Percentiles rank a stretch among this genome's conserved stretches.
phyloP scores from a whole-genome alignment of 2,113 vertebrate genomes.

The Trematomus loennbergii region DNA sequence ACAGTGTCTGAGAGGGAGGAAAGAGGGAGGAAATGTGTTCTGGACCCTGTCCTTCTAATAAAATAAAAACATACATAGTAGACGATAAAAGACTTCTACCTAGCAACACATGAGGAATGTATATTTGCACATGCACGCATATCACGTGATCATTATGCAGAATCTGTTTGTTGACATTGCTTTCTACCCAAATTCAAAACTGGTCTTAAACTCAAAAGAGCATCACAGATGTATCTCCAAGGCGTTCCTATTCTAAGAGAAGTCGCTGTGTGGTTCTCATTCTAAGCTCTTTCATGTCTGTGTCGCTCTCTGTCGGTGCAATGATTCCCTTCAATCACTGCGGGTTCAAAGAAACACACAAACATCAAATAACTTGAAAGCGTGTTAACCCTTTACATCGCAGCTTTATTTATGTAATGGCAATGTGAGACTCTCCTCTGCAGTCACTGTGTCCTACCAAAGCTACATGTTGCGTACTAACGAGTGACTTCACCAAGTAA shows the following conservation, averaged over 20 bases:
- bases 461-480: not conserved
- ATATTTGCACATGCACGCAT: no score
- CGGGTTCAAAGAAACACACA: not conserved
- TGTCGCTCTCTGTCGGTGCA: not conserved
- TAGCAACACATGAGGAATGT: no score
- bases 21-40: no score
- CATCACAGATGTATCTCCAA: not conserved
- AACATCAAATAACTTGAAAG: not conserved
- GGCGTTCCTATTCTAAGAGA: not conserved
- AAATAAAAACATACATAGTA: no score
- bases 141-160: no score
- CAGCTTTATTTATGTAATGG: not conserved
- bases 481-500: slow-evolving; percentile 20
- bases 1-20: not conserved
- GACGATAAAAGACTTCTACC: no score
- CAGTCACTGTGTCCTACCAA: not conserved
- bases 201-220: not conserved
- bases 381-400: not conserved
- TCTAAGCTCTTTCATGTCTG: no score
- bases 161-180: no score
- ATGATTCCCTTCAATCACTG: not conserved
- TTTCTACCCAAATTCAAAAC: no score
- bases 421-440: not conserved
- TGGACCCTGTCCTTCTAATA: no score
- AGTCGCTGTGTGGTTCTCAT: no score